Evolutionary conservation across 2,797 vertebrate species (phyloP).

Genomic region (Liasis olivaceus): DNA sequence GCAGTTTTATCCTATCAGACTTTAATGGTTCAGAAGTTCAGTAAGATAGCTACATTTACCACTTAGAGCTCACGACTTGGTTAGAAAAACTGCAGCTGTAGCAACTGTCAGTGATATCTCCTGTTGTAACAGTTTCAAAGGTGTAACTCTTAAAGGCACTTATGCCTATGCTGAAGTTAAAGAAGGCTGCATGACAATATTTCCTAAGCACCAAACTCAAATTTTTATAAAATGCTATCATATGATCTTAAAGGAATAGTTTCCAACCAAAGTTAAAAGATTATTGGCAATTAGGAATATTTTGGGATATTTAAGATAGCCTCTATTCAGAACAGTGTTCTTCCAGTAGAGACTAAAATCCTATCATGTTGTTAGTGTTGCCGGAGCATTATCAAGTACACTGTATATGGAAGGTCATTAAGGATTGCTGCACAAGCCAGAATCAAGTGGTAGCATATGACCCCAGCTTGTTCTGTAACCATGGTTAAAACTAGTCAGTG

Average conservation of each 20-base stretch:
- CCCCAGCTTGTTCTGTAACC: background rate
- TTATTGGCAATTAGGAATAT: background rate
- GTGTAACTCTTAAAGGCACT: background rate
- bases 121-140: background rate
- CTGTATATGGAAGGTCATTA: too few species aligned
- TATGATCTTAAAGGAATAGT: background rate
- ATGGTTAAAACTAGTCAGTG: background rate
- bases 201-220: background rate
- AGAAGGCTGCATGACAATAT: background rate
- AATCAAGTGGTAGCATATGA: background rate
- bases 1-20: conserved; percentile 53
- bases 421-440: background rate
- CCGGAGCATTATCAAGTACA: background rate
- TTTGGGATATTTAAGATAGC: background rate
- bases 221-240: background rate
- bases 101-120: background rate
- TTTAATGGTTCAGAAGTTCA: conserved; percentile 40
- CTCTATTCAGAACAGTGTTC: background rate
- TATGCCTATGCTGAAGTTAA: background rate
- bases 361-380: background rate
- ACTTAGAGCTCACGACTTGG: conserved; percentile 1
- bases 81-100: conserved; percentile 14
- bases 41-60: conserved; percentile 32
- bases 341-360: background rate
- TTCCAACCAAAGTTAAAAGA: background rate